These are phyloP conservation scores for Pelecanus crispus DNA, from an alignment of 2,113 vertebrate genomes.

Conservation along the genomic window DNA sequence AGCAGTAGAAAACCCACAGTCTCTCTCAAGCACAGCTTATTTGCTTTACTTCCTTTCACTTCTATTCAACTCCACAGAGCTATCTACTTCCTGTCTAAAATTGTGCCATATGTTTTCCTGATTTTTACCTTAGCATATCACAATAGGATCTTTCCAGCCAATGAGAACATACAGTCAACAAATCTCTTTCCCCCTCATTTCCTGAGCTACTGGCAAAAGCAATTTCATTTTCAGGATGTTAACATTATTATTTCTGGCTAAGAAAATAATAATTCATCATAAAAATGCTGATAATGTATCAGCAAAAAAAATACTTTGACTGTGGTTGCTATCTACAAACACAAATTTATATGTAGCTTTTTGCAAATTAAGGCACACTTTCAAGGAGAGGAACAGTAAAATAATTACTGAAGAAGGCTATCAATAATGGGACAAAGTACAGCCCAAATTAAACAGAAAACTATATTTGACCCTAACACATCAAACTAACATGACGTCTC, in stretches of 20 bases:
- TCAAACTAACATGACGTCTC: background rate
- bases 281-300: conserved; percentile 6
- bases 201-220: conserved; percentile 32
- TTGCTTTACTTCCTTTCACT: background rate
- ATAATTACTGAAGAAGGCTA: background rate
- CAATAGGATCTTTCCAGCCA: background rate
- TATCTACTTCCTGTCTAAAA: conserved; percentile 17
- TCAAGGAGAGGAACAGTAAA: background rate
- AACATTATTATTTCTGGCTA: conserved; percentile 14
- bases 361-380: background rate
- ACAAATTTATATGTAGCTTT: background rate
- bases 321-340: background rate
- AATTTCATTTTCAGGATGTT: conserved; percentile 40
- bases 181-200: conserved; percentile 25
- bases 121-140: background rate
- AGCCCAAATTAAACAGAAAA: background rate
- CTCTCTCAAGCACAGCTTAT: background rate
- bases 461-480: background rate
- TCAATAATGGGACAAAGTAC: background rate
- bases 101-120: background rate
- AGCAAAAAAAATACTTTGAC: background rate
- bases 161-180: background rate
- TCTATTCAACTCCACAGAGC: background rate
- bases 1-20: background rate
- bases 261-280: conserved; percentile 11